Base-by-base conservation (phyloP, 2,113 vertebrate genomes). In the Hipposideros armiger region DNA sequence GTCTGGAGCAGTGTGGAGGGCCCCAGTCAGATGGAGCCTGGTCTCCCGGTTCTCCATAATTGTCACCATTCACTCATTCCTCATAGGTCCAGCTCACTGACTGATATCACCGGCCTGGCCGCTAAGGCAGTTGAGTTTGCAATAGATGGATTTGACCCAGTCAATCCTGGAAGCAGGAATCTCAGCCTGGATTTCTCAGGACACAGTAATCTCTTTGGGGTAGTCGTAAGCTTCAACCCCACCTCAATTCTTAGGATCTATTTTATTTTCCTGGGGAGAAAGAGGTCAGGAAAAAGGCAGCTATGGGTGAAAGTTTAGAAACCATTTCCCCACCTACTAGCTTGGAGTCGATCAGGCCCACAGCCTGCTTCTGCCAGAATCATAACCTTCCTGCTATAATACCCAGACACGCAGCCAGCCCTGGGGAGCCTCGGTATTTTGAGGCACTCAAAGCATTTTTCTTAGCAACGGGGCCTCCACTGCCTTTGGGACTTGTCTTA, bases 391-490 rank as follows among this genome's bases (percentile, higher is more conserved):
- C 32, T 2, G 0, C 60, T 5, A 5, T 28, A 1, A 24, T 7
- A 7, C n/a, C n/a, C 54, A 2, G 36, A 70, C 2, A 1, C 0
- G 13, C 3, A 11, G 47, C 40, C 36, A 4, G 19, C 11, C 28
- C 40, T 0, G 22, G 47, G 56, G 20, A 10, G 6, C 1, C 47
- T 2, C 5, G 0, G 19, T 4, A 4, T 30, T 67, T 24, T 4
- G 10, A 14, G 60, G 45, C 19, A 4, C 64, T 47, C 50, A 54
- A 40, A 92, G 78, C 20, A 32, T 32, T 54, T 56, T 66, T 73
- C 93, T 78, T 20, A 90, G 69, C 69, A 11, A 24, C 0, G 1
- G 56, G 67, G 60, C 60, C 80, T 82, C 62, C 2, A 0, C 32
- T 1, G 20, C 50, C 64, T 69, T 80, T 40, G 1, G 15, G n/a